Base-by-base conservation (phyloP, 1,140 invertebrate species). In the Bombus balteatus region DNA sequence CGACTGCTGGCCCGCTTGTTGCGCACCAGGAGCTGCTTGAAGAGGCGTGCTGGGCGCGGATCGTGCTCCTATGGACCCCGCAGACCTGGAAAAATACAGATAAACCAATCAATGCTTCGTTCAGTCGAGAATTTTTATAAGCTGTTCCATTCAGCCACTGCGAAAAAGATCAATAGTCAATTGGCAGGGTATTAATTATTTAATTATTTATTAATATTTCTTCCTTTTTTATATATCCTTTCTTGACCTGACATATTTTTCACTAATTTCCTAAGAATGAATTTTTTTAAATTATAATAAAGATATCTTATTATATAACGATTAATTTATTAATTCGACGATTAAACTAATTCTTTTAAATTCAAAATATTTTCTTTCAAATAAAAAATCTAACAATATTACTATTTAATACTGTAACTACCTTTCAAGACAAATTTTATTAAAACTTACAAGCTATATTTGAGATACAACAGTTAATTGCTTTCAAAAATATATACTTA, bases 1-100 rank as follows among this genome's bases (percentile, higher is more conserved):
- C 70, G 93, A 87, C 77, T 92, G 89, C 89, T 91, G 87, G n/a
- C 88, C 89, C 77, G 89, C 81, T 75, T 92, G 93, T 37, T 91
- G 90, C 78, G 88, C 88, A 70, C 91, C 93, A 85, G 92, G 90
- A 74, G 89, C 91, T 79, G 88, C 88, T 91, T 95, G 94, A 82
- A 93, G 83, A 82, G 94, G 94, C 76, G 94, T 95, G 88, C 92
- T 95, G 57, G 94, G 94, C 78, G 94, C 94, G 34, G 94, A 95
- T 68, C 94, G 93, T 66, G 93, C 94, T 91, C 94, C 93, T 94
- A 95, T 93, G 89, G 94, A 94, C 88, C 94, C 94, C 90, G 94
- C 93, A 92, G 94, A 95, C 91, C 94, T 95, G 82, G 0, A 88
- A 80, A 76, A 70, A 88, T 1, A 57, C 3, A 9, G 62, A 53